A percentile compares a stretch with the other conserved stretches of the same genome.
These are phyloP conservation scores for Dufourea novaeangliae DNA, from an alignment of 1,140 invertebrate species.

Conservation along the genomic window DNA sequence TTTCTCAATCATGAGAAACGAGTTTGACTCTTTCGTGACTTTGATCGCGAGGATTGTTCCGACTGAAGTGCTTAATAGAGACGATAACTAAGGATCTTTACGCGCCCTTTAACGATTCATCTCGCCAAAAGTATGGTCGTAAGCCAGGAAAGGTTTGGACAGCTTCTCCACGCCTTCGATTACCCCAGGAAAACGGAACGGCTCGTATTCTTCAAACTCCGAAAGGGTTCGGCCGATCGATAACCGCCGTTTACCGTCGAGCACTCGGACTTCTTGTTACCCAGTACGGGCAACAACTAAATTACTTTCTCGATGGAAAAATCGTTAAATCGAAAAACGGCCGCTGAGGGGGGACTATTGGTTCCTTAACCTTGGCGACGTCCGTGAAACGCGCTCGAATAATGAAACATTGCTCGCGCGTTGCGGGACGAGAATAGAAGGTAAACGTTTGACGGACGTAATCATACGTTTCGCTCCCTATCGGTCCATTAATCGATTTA, in stretches of 20 bases:
- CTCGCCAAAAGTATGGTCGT: background rate
- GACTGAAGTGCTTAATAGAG: too few relatives aligned
- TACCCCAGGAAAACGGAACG: background rate
- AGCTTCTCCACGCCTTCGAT: background rate
- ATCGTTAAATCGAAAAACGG: background rate
- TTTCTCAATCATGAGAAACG: too few relatives aligned
- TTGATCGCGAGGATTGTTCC: too few relatives aligned
- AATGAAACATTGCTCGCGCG: background rate
- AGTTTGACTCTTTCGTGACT: too few relatives aligned
- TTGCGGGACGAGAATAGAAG: background rate
- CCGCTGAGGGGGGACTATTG: background rate
- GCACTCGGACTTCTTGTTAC: background rate
- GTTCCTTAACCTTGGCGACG: background rate
- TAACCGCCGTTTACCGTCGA: background rate
- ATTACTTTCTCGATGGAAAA: background rate
- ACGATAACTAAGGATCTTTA: too few relatives aligned
- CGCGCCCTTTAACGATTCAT: background rate
- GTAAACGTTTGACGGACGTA: slow-evolving; percentile 12
- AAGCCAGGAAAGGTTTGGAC: background rate
- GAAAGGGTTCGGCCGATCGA: background rate
- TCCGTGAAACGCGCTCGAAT: background rate
- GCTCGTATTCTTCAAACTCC: background rate
- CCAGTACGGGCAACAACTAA: background rate
- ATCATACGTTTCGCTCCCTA: slow-evolving; percentile 30
- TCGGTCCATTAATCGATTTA: slow-evolving; percentile 52